Evolutionary conservation across 1,140 invertebrate genomes (phyloP), one percentile per base, ranked within the genome.

Genomic region (Drosophila simulans): DNA sequence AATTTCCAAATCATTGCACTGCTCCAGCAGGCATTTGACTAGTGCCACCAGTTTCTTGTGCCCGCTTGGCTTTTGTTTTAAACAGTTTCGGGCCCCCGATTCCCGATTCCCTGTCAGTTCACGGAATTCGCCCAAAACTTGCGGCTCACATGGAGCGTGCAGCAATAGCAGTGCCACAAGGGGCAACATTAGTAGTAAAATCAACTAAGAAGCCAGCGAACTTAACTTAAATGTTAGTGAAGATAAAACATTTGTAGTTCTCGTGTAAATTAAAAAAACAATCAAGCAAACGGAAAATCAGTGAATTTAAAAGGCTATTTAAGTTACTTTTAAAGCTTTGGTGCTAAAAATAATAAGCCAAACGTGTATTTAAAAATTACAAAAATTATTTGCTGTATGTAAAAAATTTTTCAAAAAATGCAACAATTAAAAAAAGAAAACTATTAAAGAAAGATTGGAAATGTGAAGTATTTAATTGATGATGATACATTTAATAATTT

Each of bases 1-100:
- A 91, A 86, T 91, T 91, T 91, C 90, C 90, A 90, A 89, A 91
- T 91, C 90, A 85, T 80, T 91, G 90, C 85, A 77, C 85, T 79
- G 82, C 80, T 79, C 66, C 76, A 80, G 63, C 48, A 59, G 39
- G 69, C 66, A 59, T 70, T 70, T 71, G 63, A 70, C 68, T 70
- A 71, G 68, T 75, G 77, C 45, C 60, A 55, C 55, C 60, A 55
- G 70, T 68, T 68, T 68, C 57, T 77, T 63, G 60, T 49, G 78
- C 52, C 62, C 49, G 78, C 48, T 62, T 80, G 60, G 27, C 53
- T 55, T 58, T 51, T 57, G 56, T 54, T 52, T 55, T 70, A 64
- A 74, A 59, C 49, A 42, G 59, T 78, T 77, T 71, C 46, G 43
- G 42, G 35, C 27, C 48, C 25, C 37, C 45, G 35, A 66, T 27